Evolutionary conservation across 1,140 invertebrate genomes (phyloP).

Genomic region (Macrosteles quadrilineatus): DNA sequence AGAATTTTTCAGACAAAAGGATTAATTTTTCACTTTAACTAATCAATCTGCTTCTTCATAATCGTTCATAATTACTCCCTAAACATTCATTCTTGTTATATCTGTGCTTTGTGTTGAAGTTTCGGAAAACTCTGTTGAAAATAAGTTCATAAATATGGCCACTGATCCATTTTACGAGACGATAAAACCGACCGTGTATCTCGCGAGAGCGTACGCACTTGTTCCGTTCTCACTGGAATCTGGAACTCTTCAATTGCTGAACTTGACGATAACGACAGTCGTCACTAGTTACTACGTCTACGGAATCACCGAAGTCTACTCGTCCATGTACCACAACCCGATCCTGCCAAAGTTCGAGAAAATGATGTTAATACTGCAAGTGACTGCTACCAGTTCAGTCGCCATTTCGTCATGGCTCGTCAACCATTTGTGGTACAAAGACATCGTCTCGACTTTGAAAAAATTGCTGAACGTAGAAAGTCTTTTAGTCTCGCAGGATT

Average conservation of each 20-base stretch:
- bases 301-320: not conserved
- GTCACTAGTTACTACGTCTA: not conserved
- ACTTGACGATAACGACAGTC: not conserved
- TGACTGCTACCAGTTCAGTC: slow-evolving; percentile 3
- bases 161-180: not conserved
- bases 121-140: no score
- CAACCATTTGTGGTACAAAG: slow-evolving; percentile 8
- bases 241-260: not conserved
- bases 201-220: not conserved
- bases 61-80: no score
- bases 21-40: no score
- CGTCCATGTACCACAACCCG: slow-evolving; percentile 19
- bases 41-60: no score
- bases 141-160: no score
- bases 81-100: no score
- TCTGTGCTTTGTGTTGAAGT: no score
- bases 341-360: slow-evolving; percentile 22
- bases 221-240: slow-evolving; percentile 16
- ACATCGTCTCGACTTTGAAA: not conserved
- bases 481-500: not conserved
- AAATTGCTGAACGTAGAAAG: not conserved
- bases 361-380: slow-evolving; percentile 18
- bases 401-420: slow-evolving; percentile 4
- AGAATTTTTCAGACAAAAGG: no score
- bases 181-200: slow-evolving; percentile 4